Evolutionary conservation across 2,888 invertebrate species (phyloP), one percentile per base, ranked within the genome.

Genomic region (Drosophila dives): DNA sequence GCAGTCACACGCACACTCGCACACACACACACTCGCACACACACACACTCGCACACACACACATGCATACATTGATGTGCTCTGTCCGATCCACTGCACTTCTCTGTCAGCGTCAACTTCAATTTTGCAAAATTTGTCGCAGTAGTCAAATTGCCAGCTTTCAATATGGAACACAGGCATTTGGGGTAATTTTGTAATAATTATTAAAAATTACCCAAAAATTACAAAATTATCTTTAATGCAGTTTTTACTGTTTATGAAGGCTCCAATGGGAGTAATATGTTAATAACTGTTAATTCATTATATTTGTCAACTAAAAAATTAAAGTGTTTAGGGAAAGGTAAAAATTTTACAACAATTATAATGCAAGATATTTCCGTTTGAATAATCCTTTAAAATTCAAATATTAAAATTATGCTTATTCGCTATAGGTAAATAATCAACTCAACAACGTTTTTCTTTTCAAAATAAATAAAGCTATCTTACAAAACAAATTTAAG

Each of bases 71-170:
- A 3, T 15, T 8, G 20, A 33, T 38, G 6, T 32, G 1, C 29
- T 26, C 29, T 59, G 75, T 61, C 1, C 49, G 32, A 61, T 48
- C 15, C 32, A 15, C 15, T 53, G 20, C 34, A 33, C 20, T 23
- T 11, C 40, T 36, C 23, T 15, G 32, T 5, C 12, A 10, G n/a
- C 60, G 2, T 36, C 34, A 54, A 42, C 62, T 62, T 77, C 58
- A 64, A 51, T 55, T 62, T 59, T 33, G 20, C 26, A 61, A 59
- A 59, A 62, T 48, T 48, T 76, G 75, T 58, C 54, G 79, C 61
- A 67, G 75, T 34, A 64, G 50, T 61, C 56, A 58, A 79, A 54
- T 48, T 55, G 58, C 38, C 34, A 29, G 20, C 38, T 10, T 6
- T 20, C 3, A 20, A 20, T 5, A 42, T 40, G 40, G 20, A 40